Conservation (phyloP, 2,888 invertebrate species). For the Oligia latruncula region DNA sequence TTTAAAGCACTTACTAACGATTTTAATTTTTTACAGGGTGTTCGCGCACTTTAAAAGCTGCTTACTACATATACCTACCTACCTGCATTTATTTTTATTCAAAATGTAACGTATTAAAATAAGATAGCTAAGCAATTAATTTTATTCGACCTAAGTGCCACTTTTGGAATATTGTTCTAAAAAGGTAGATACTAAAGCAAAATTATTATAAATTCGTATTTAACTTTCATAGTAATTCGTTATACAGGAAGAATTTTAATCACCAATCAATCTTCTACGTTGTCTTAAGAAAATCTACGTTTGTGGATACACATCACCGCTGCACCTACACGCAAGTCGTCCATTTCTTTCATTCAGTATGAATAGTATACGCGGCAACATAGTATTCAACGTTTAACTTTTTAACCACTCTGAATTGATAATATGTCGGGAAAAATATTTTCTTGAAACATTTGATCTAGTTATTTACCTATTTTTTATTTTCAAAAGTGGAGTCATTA, state of each 20-base stretch:
- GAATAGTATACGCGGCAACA: neutral
- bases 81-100: slow-evolving; percentile 61
- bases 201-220: slow-evolving; percentile 48
- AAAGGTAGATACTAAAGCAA: slow-evolving; percentile 61
- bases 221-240: slow-evolving; percentile 37
- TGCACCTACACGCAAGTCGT: too few relatives aligned
- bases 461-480: neutral
- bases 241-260: slow-evolving; percentile 4
- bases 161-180: slow-evolving; percentile 70
- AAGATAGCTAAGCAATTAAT: slow-evolving; percentile 64
- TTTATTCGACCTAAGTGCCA: slow-evolving; percentile 76
- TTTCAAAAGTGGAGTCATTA: neutral
- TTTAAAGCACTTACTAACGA: slow-evolving; percentile 24
- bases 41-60: slow-evolving; percentile 80
- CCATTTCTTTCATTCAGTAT: neutral
- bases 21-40: slow-evolving; percentile 78
- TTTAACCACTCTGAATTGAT: neutral
- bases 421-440: neutral
- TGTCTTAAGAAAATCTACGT: neutral
- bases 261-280: neutral
- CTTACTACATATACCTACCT: slow-evolving; percentile 60
- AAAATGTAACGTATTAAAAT: slow-evolving; percentile 58
- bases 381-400: neutral
- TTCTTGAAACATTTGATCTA: neutral
- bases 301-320: neutral